A percentile compares a stretch with the other conserved stretches of the same genome.
Conservation (phyloP, 2,797 vertebrate species). For the Benthosema pterotum region DNA sequence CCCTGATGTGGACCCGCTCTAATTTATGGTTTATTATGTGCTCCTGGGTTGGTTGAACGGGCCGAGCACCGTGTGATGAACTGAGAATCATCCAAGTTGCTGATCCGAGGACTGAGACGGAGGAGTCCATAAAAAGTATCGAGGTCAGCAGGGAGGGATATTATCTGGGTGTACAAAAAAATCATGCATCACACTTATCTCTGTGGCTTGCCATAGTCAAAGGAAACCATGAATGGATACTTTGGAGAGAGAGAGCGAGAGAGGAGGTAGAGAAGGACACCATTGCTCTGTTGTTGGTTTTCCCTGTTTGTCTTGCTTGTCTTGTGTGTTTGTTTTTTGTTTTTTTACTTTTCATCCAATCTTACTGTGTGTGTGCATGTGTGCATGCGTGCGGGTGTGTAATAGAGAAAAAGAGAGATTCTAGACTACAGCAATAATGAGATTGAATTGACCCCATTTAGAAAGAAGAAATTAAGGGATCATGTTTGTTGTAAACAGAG, state of each 20-base stretch:
- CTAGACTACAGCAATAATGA: no score
- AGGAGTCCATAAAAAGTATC: constrained; percentile 34
- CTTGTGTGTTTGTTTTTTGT: no score
- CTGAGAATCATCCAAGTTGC: constrained; percentile 11
- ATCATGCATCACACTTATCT: not conserved
- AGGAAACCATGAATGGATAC: no score
- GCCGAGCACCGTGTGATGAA: constrained; percentile 32
- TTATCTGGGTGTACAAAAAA: not conserved
- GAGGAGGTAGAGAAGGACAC: not conserved
- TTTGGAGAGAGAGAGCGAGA: not conserved
- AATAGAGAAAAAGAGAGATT: no score
- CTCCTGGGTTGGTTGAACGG: constrained; percentile 33
- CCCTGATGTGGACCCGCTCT: constrained; percentile 2
- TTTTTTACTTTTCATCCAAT: no score
- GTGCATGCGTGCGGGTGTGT: no score
- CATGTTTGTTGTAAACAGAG: no score
- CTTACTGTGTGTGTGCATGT: no score
- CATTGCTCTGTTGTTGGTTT: not conserved
- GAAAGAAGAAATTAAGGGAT: no score
- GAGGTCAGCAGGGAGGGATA: not conserved
- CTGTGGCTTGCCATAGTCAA: no score
- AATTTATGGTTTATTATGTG: constrained; percentile 45
- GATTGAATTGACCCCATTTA: no score
- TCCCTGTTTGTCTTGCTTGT: no score
- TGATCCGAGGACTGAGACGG: constrained; percentile 32